A percentile compares a stretch with the other conserved stretches of the same genome.
Evolutionary conservation across 2,113 vertebrate genomes (phyloP).

Genomic region (Dolichallabes microphthalmus): DNA sequence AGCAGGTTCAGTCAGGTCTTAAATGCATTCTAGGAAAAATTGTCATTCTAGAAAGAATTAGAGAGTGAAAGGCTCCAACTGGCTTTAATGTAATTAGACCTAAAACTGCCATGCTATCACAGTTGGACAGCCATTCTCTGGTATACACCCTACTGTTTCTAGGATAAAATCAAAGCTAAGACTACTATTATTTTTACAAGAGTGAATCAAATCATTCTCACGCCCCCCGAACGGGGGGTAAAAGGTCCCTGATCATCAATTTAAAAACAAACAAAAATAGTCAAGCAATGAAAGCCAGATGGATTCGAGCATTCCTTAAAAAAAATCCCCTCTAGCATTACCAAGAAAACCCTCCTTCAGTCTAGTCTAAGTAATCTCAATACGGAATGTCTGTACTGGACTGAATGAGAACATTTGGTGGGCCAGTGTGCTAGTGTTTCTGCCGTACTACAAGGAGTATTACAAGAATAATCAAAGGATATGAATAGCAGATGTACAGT

Average conservation of each 20-base stretch:
- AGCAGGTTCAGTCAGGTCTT: slow-evolving; percentile 56
- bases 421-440: slow-evolving; percentile 37
- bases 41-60: slow-evolving; percentile 43
- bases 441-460: not conserved
- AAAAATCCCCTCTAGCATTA: slow-evolving; percentile 61
- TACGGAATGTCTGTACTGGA: slow-evolving; percentile 51
- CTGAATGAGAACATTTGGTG: slow-evolving; percentile 58
- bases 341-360: slow-evolving; percentile 67
- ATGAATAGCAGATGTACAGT: not conserved
- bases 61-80: slow-evolving; percentile 36
- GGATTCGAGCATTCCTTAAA: slow-evolving; percentile 69
- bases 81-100: slow-evolving; percentile 51
- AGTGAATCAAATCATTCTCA: slow-evolving; percentile 73
- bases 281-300: slow-evolving; percentile 75
- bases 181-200: slow-evolving; percentile 68
- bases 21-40: slow-evolving; percentile 39
- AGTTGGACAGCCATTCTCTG: slow-evolving; percentile 50
- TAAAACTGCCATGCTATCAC: slow-evolving; percentile 40
- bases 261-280: slow-evolving; percentile 72
- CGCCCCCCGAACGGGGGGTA: slow-evolving; percentile 68
- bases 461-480: slow-evolving; percentile 20
- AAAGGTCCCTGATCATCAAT: slow-evolving; percentile 60
- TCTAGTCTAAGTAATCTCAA: slow-evolving; percentile 56
- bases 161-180: slow-evolving; percentile 67
- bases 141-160: slow-evolving; percentile 60